Conservation (phyloP, 2,113 vertebrate genomes). For the Istiophorus platypterus region DNA sequence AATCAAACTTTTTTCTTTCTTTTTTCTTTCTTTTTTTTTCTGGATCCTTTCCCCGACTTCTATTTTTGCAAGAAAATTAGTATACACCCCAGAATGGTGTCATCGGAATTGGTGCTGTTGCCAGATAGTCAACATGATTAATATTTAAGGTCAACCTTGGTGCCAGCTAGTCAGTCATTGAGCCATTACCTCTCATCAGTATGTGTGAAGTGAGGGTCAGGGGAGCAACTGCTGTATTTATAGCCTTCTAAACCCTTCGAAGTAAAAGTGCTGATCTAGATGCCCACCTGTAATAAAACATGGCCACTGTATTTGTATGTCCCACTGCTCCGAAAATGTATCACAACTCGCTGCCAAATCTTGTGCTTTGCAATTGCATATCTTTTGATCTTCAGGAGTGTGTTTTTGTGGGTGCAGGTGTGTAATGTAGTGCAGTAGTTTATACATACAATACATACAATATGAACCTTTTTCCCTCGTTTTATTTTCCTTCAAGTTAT, state of each 20-base stretch:
- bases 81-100: background rate
- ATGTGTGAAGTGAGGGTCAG: conserved; percentile 29
- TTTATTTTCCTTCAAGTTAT: background rate
- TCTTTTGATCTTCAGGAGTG: background rate
- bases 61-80: background rate
- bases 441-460: background rate
- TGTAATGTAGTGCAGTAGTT: background rate
- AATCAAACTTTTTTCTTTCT: background rate
- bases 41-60: background rate
- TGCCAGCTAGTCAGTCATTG: conserved; percentile 35
- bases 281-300: conserved; percentile 34
- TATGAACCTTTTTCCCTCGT: background rate
- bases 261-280: conserved; percentile 1
- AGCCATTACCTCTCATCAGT: conserved; percentile 20
- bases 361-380: background rate
- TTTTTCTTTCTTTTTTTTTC: background rate
- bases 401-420: background rate
- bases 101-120: conserved; percentile 10
- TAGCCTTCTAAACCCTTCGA: background rate
- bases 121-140: conserved; percentile 16
- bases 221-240: conserved; percentile 43
- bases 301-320: conserved; percentile 1
- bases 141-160: conserved; percentile 23
- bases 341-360: background rate
- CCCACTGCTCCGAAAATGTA: background rate